Evolutionary conservation across 2,113 vertebrate genomes (phyloP).

Genomic region (Ciconia stormi): DNA sequence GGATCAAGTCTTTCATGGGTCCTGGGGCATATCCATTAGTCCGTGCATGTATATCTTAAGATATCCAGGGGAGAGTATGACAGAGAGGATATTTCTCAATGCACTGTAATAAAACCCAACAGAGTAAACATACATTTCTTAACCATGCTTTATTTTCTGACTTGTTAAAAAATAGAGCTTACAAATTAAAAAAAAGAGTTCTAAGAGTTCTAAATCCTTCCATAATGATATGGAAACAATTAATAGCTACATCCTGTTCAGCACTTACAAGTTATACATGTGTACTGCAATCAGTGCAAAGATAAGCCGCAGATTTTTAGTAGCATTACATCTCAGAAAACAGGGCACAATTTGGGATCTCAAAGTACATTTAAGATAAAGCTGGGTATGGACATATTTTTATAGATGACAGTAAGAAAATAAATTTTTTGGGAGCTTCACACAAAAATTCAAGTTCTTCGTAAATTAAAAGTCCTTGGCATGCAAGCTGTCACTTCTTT

Average conservation of each 20-base stretch:
- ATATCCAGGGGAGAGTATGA: neutral
- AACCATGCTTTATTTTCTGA: neutral
- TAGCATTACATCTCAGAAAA: neutral
- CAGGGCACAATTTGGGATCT: neutral
- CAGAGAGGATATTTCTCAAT: neutral
- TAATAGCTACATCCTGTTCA: neutral
- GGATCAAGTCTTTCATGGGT: neutral
- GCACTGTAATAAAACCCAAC: neutral
- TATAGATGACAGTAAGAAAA: neutral
- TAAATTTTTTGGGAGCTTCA: neutral
- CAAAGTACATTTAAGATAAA: neutral
- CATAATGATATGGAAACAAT: neutral
- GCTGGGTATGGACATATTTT: neutral
- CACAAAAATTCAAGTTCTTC: neutral
- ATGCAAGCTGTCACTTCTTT: neutral
- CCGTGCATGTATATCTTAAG: neutral
- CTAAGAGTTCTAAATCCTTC: neutral
- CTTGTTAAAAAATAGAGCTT: neutral
- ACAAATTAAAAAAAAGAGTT: no score
- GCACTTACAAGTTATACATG: neutral
- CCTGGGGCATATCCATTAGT: neutral
- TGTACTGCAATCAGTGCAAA: neutral
- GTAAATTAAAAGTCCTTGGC: neutral
- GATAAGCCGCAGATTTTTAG: neutral
- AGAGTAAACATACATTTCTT: neutral